Conservation (phyloP, 2,888 invertebrate species). For the Tortricodes alternella region DNA sequence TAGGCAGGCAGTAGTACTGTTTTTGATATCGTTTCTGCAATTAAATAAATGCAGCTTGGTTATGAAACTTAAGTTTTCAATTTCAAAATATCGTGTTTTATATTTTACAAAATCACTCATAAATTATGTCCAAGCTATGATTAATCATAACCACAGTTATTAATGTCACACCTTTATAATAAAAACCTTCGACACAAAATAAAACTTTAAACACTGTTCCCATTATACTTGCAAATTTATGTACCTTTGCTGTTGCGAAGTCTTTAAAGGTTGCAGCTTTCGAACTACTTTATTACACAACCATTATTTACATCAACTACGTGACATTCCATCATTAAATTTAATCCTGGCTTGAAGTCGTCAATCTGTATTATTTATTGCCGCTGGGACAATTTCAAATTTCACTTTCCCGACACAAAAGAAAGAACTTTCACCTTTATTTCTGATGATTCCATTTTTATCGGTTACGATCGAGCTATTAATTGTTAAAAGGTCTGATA, state of each 20-base stretch:
- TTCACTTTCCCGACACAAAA: slow-evolving; percentile 32
- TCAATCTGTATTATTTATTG: slow-evolving; percentile 34
- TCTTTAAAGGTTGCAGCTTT: slow-evolving; percentile 28
- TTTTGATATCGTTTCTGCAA: slow-evolving; percentile 28
- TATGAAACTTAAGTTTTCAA: background rate
- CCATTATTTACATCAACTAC: slow-evolving; percentile 30
- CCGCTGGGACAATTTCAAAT: slow-evolving; percentile 34
- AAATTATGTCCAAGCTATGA: background rate
- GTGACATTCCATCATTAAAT: slow-evolving; percentile 29
- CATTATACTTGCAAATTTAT: slow-evolving; percentile 20
- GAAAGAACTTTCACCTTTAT: slow-evolving; percentile 40
- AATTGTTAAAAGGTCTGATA: slow-evolving; percentile 41
- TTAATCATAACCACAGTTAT: background rate
- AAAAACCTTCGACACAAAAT: slow-evolving; percentile 3
- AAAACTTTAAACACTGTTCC: slow-evolving; percentile 5
- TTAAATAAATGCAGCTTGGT: background rate
- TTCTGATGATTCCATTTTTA: slow-evolving; percentile 37
- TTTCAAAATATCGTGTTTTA: background rate
- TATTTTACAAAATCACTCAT: background rate
- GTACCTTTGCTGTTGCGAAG: slow-evolving; percentile 16
- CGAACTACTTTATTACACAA: slow-evolving; percentile 31
- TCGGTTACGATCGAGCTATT: slow-evolving; percentile 37
- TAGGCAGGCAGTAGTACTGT: too few species aligned
- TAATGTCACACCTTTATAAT: background rate
- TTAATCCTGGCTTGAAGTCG: slow-evolving; percentile 31